phyloP scores from a whole-genome alignment of 2,888 invertebrate species.

The Rotaria magnacalcarata region DNA sequence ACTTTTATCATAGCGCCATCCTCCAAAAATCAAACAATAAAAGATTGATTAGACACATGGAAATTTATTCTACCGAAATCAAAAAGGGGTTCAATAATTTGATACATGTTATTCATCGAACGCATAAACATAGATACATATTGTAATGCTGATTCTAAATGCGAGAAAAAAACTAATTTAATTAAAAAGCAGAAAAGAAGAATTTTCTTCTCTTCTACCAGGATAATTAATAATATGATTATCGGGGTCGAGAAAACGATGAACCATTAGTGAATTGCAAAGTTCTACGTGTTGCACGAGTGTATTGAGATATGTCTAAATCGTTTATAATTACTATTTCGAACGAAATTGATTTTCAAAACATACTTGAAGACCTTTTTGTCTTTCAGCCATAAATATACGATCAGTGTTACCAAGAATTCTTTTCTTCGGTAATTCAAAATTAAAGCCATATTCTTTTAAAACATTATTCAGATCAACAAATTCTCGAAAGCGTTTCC shows the following conservation, averaged over 20 bases:
- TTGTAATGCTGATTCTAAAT: conserved; percentile 77
- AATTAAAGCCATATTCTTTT: conserved; percentile 3
- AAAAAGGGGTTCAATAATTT: conserved; percentile 73
- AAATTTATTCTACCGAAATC: conserved; percentile 65
- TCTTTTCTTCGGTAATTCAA: conserved; percentile 15
- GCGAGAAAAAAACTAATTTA: not conserved
- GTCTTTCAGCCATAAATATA: conserved; percentile 16
- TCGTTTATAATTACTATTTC: not conserved
- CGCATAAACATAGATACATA: conserved; percentile 80
- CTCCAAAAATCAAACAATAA: conserved; percentile 50
- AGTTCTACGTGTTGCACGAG: conserved; percentile 73
- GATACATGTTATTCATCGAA: conserved; percentile 74
- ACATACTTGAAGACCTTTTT: conserved; percentile 25
- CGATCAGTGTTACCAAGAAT: not conserved
- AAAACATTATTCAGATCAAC: not conserved
- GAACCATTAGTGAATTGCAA: conserved; percentile 74
- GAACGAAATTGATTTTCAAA: not conserved
- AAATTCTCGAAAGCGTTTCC: conserved; percentile 19
- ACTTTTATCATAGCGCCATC: conserved; percentile 81
- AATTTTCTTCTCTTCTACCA: conserved; percentile 63
- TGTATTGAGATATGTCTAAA: conserved; percentile 70
- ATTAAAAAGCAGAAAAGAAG: not conserved
- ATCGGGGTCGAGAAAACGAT: conserved; percentile 79
- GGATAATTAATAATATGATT: conserved; percentile 76
- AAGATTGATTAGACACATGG: not conserved